These are phyloP conservation scores for Lasioglossum vierecki DNA, from an alignment of 2,888 invertebrate species.

Conservation along the genomic window DNA sequence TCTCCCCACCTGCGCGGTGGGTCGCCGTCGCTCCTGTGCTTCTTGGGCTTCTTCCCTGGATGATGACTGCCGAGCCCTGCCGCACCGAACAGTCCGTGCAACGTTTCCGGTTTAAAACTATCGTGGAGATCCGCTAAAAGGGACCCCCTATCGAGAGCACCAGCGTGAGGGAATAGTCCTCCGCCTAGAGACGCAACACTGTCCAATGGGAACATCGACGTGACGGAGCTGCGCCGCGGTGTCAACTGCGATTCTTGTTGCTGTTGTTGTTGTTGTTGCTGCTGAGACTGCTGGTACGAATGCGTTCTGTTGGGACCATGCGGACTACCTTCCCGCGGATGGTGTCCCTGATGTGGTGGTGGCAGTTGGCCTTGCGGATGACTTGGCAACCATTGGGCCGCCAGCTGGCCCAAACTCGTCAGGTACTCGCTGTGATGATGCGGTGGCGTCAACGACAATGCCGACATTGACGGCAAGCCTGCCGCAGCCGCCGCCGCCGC, in stretches of 20 bases:
- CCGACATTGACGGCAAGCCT: slow-evolving; percentile 85
- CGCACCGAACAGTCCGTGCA: slow-evolving; percentile 78
- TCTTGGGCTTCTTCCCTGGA: slow-evolving; percentile 78
- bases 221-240: slow-evolving; percentile 70
- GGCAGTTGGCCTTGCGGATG: slow-evolving; percentile 75
- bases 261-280: slow-evolving; percentile 69
- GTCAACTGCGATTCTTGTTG: slow-evolving; percentile 71
- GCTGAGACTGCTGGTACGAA: slow-evolving; percentile 71
- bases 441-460: slow-evolving; percentile 92
- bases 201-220: slow-evolving; percentile 78
- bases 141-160: slow-evolving; percentile 75
- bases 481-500: slow-evolving; percentile 87
- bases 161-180: slow-evolving; percentile 77
- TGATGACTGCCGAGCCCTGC: slow-evolving; percentile 69
- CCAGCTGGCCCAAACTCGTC: slow-evolving; percentile 81
- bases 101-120: slow-evolving; percentile 80
- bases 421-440: slow-evolving; percentile 86
- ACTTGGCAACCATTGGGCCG: slow-evolving; percentile 81
- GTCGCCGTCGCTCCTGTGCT: slow-evolving; percentile 73
- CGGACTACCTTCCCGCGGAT: slow-evolving; percentile 78
- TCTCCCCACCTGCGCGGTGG: slow-evolving; percentile 80
- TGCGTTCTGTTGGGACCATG: slow-evolving; percentile 70
- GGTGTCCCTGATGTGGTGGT: slow-evolving; percentile 73
- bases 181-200: slow-evolving; percentile 75
- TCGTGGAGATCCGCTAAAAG: slow-evolving; percentile 80